phyloP scores from a whole-genome alignment of 2,888 invertebrate species.

The Cerastoderma edule region DNA sequence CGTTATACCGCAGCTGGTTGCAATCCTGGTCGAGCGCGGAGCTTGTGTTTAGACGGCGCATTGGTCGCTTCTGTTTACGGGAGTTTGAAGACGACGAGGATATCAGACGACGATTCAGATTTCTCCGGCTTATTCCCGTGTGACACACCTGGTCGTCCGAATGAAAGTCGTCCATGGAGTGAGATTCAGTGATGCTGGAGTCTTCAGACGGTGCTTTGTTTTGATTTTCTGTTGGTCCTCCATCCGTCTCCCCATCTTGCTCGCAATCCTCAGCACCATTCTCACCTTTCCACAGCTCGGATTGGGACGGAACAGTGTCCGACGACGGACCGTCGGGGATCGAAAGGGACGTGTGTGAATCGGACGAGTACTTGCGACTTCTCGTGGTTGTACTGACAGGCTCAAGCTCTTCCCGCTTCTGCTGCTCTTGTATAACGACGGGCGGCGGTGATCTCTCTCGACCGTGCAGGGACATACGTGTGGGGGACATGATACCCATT shows the following conservation, averaged over 20 bases:
- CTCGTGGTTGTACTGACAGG: slow-evolving; percentile 71
- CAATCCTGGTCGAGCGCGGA: slow-evolving; percentile 46
- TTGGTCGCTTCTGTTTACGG: slow-evolving; percentile 79
- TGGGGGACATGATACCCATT: slow-evolving; percentile 52
- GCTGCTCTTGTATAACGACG: slow-evolving; percentile 51
- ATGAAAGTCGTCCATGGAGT: slow-evolving; percentile 67
- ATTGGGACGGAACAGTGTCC: slow-evolving; percentile 35
- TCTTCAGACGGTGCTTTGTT: slow-evolving; percentile 68
- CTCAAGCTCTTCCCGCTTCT: slow-evolving; percentile 50
- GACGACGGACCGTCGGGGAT: slow-evolving; percentile 55
- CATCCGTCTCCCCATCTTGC: slow-evolving; percentile 36
- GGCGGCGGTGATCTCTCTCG: slow-evolving; percentile 53
- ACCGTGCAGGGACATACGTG: slow-evolving; percentile 37
- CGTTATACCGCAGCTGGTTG: slow-evolving; percentile 51
- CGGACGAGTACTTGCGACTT: slow-evolving; percentile 73
- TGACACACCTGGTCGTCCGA: slow-evolving; percentile 56
- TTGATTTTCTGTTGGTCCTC: slow-evolving; percentile 29
- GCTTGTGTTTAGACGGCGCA: slow-evolving; percentile 71
- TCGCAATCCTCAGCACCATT: slow-evolving; percentile 43
- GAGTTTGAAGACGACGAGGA: slow-evolving; percentile 70
- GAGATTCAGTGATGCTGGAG: slow-evolving; percentile 75
- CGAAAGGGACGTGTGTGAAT: slow-evolving; percentile 70
- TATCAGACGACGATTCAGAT: slow-evolving; percentile 75
- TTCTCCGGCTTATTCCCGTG: slow-evolving; percentile 69
- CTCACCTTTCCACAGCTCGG: slow-evolving; percentile 33